Evolutionary conservation across 1,140 invertebrate species (phyloP), one percentile per base, ranked within the genome.

Genomic region (Eurytemora carolleeae): DNA sequence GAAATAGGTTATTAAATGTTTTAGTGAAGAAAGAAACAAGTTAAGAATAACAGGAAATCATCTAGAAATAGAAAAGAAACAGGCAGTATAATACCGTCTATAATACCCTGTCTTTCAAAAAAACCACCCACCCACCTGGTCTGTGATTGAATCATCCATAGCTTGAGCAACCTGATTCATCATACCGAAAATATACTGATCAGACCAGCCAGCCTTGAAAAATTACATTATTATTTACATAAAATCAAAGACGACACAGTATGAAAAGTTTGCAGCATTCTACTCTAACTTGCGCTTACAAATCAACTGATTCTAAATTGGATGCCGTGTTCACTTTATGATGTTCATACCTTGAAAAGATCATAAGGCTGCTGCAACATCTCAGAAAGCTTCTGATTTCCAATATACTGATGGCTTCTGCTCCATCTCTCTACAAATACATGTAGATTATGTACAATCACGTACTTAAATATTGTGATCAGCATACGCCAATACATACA

Each of bases 81-180:
- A n/a, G n/a, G n/a, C n/a, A n/a, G 31, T 44, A 44, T 7, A n/a
- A 44, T 44, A n/a, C 31, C 31, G 55, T 56, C 16, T 7, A 7
- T 56, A 3, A 56, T 31, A 7, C 3, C 55, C 16, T 56, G n/a
- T 56, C 3, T 56, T 16, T 56, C 7, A n/a, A 7, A 7, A 31
- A 56, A 7, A 56, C 55, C 16, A 56, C 20, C n/a, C 7, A 20
- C 20, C 55, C 67, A 79, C 87, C 75, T 92, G 86, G 74, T 88
- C 85, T 0, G 88, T 91, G 63, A 94, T 86, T 0, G 87, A 87
- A 69, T 91, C 86, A 68, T 94, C 89, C 86, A 92, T 91, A 67
- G 88, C 87, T 74, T 92, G 87, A 3, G 88, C 87, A 18, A 91
- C 85, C 76, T 94, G 88, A 71, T 94, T 93, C 58, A 88, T 85